These are phyloP conservation scores for Helarctos malayanus DNA, from an alignment of 2,797 vertebrate species.

Conservation along the genomic window DNA sequence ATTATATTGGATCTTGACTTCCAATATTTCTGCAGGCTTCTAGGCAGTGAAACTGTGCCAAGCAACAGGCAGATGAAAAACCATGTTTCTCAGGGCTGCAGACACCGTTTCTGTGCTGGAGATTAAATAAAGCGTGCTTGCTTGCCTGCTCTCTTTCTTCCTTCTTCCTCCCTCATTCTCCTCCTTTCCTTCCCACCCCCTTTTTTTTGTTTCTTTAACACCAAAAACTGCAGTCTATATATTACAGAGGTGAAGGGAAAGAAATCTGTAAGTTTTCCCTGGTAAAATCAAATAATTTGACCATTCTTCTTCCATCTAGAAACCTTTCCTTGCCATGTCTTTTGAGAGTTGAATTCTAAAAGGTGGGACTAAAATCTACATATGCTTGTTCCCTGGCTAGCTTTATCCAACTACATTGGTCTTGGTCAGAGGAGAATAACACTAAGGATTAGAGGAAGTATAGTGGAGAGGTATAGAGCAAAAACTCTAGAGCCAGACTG, in stretches of 20 bases:
- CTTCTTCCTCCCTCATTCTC: accelerated
- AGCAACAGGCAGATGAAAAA: neutral
- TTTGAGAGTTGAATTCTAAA: neutral
- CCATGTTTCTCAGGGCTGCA: neutral
- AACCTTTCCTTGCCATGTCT: neutral
- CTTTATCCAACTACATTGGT: neutral
- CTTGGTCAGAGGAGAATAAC: neutral
- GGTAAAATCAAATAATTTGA: neutral
- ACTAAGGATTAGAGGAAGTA: neutral
- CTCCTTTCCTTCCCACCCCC: accelerated
- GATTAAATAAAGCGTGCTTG: neutral
- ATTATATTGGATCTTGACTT: slow-evolving; percentile 80
- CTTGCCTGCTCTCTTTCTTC: accelerated
- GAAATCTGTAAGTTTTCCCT: neutral
- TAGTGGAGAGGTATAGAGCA: neutral
- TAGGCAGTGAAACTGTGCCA: slow-evolving; percentile 68
- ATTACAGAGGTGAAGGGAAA: neutral
- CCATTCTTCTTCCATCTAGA: neutral
- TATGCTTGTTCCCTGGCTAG: neutral
- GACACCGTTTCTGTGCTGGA: neutral
- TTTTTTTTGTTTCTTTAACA: neutral
- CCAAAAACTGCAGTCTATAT: neutral
- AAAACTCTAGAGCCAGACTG: neutral
- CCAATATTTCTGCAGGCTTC: slow-evolving; percentile 75
- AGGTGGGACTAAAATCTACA: neutral